Base-by-base conservation (phyloP, 1,140 invertebrate species). In the Drosophila oshimai region DNA sequence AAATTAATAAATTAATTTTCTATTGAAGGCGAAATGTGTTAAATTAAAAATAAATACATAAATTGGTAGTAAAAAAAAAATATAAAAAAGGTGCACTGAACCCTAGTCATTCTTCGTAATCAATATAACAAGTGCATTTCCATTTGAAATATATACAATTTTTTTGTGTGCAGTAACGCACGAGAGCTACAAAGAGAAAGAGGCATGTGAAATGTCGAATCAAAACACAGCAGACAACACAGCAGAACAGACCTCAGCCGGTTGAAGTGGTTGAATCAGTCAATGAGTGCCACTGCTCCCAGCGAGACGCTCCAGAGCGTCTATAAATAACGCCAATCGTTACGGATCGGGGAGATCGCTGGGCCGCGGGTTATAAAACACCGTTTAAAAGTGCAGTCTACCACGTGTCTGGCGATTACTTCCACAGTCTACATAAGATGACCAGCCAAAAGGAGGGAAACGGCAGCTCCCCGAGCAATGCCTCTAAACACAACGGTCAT, bases 321-420 rank as follows among this genome's bases (percentile, higher is more conserved):
- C 51, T 46, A 61, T 17, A 50, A 28, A 50, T 37, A 55, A 44
- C 13, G 28, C 12, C 10, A 10, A 42, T 4, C 37, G 37, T 33
- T 4, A n/a, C 36, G 13, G 13, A 33, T 12, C 57, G 37, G 1
- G 24, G 33, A 69, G 57, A 37, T 20, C 12, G 41, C 10, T n/a
- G 26, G 13, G 42, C n/a, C 15, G 34, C 51, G 68, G 71, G 76
- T 79, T 70, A 78, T 74, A 84, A 86, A 79, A 49, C 60, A 68
- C 9, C 49, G 55, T 67, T 75, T 61, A 41, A 75, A 79, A 75
- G 80, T 86, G 80, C 71, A 75, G 64, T 72, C 24, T n/a, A 64
- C 49, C 80, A 86, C 80, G 75, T 86, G 60, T 34, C 26, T 18
- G 7, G 15, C 5, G 28, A n/a, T 1, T 3, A 29, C 17, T 28